These are phyloP conservation scores for Drosophila tripunctata DNA, from an alignment of 2,888 invertebrate species.

Conservation along the genomic window DNA sequence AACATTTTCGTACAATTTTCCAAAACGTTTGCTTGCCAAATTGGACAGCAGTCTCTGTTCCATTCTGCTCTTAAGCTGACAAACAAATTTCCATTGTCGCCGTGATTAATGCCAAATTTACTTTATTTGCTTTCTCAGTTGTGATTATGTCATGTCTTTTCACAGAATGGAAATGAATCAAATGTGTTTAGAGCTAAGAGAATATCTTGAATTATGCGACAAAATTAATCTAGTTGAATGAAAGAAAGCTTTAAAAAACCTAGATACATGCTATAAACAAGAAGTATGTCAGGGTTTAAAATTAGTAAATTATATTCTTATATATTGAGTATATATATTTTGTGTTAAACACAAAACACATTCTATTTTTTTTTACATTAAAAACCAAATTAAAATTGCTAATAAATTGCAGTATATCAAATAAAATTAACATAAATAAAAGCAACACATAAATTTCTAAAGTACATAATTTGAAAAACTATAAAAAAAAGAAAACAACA, in stretches of 20 bases:
- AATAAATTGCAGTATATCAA: neutral
- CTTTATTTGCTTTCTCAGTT: conserved; percentile 27
- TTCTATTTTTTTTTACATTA: too few relatives aligned
- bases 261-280: too few relatives aligned
- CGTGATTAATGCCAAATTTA: conserved; percentile 51
- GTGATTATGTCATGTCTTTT: conserved; percentile 8
- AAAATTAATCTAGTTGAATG: too few relatives aligned
- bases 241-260: too few relatives aligned
- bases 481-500: too few relatives aligned
- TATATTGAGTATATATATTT: too few relatives aligned
- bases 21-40: conserved; percentile 45
- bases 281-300: too few relatives aligned
- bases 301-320: too few relatives aligned
- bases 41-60: conserved; percentile 10
- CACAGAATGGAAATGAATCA: neutral
- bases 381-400: neutral
- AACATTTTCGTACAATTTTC: conserved; percentile 29
- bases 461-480: neutral
- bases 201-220: neutral
- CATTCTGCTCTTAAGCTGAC: neutral
- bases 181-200: neutral
- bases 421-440: neutral
- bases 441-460: neutral
- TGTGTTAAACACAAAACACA: too few relatives aligned
- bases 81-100: conserved; percentile 40